Conservation (phyloP, 1,140 invertebrate genomes). For the Ceratina australensis region DNA sequence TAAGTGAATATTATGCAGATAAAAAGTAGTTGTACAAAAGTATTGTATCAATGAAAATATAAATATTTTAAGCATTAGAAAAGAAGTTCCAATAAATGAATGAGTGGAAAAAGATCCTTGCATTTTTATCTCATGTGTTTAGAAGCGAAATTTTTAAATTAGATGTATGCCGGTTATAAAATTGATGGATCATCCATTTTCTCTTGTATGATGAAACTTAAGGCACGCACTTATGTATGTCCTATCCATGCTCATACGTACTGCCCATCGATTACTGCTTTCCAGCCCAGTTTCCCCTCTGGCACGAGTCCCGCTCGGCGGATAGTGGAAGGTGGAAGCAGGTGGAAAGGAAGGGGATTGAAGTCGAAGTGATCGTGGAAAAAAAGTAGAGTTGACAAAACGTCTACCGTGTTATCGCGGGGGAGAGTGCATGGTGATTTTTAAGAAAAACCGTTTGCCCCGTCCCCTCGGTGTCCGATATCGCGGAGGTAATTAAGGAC, state of each 20-base stretch:
- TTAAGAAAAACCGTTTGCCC: slow-evolving; percentile 6
- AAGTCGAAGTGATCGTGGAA: slow-evolving; percentile 41
- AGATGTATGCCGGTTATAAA: no score
- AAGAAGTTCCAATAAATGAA: not conserved
- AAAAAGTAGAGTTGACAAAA: slow-evolving; percentile 57
- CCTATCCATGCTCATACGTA: no score
- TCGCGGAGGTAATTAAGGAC: slow-evolving; percentile 14
- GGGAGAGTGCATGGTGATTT: slow-evolving; percentile 21
- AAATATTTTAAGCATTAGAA: slow-evolving; percentile 25
- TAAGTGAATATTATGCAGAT: not conserved
- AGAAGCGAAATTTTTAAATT: no score
- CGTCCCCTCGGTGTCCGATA: slow-evolving; percentile 18
- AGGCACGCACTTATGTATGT: no score
- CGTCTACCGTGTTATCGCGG: slow-evolving; percentile 26
- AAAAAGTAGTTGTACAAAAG: not conserved
- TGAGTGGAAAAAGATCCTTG: no score
- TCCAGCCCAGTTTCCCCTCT: no score
- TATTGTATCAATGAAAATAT: slow-evolving; percentile 14
- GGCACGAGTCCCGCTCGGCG: no score
- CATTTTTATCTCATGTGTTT: no score
- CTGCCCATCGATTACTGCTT: no score
- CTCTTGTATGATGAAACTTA: no score
- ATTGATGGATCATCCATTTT: no score
- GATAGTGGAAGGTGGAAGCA: not conserved
- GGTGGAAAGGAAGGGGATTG: slow-evolving; percentile 29